Evolutionary conservation across 2,888 invertebrate species (phyloP).

Genomic region (Harmothoe impar): DNA sequence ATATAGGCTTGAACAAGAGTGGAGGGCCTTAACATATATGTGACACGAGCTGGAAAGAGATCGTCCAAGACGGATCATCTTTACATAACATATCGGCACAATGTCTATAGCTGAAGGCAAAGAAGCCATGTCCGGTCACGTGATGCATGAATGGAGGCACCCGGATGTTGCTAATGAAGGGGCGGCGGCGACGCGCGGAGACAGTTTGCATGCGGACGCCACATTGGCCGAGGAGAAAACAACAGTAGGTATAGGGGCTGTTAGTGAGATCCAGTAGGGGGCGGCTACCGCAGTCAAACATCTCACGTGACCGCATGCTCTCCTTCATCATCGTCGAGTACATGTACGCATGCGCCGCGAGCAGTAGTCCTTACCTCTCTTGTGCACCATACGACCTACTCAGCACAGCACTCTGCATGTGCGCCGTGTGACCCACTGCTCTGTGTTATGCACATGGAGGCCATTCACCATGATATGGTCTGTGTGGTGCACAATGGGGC

Average conservation of each 20-base stretch:
- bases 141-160: neutral
- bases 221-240: neutral
- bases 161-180: conserved; percentile 9
- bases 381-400: too few relatives aligned
- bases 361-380: too few relatives aligned
- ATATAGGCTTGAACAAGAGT: too few relatives aligned
- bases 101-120: neutral
- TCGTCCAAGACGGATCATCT: neutral
- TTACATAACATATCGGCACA: neutral
- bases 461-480: too few relatives aligned
- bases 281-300: neutral
- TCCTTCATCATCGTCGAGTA: conserved; percentile 5
- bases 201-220: neutral
- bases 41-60: too few relatives aligned
- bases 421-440: too few relatives aligned
- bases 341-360: neutral
- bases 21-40: too few relatives aligned
- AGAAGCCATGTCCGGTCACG: conserved; percentile 19
- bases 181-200: neutral
- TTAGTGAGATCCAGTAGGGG: neutral
- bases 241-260: neutral
- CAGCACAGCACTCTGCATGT: too few relatives aligned
- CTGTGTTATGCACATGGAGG: too few relatives aligned
- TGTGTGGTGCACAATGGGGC: too few relatives aligned
- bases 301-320: neutral